phyloP scores from a whole-genome alignment of 2,888 invertebrate species.

The Axea sp. region DNA sequence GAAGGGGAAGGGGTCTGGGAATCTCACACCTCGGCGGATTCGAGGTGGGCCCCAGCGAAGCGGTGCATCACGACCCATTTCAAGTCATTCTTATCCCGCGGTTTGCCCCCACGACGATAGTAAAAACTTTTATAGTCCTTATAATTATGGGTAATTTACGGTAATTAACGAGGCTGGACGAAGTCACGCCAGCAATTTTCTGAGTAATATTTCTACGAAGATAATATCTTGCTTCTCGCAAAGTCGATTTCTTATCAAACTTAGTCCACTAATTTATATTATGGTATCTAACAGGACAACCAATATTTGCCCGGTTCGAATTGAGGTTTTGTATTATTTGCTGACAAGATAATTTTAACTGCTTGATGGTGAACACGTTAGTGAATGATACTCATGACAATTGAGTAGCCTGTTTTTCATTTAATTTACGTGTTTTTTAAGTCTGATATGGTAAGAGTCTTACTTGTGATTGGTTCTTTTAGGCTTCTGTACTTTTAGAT shows the following conservation, averaged over 20 bases:
- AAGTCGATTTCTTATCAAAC: constrained; percentile 54
- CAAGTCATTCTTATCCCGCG: constrained; percentile 64
- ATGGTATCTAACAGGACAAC: constrained; percentile 16
- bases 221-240: constrained; percentile 75
- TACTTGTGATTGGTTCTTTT: too few species aligned
- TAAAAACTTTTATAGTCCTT: constrained; percentile 79
- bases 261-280: constrained; percentile 45
- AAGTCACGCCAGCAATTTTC: constrained; percentile 79
- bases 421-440: too few species aligned
- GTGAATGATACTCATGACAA: too few species aligned
- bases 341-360: too few species aligned
- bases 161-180: constrained; percentile 79
- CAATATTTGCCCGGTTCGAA: constrained; percentile 18
- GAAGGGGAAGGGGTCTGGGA: constrained; percentile 58
- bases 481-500: too few species aligned
- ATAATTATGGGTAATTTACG: constrained; percentile 79
- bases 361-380: too few species aligned
- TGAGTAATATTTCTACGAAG: constrained; percentile 78
- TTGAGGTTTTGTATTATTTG: too few species aligned
- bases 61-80: constrained; percentile 75
- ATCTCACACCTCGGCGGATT: constrained; percentile 74
- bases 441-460: too few species aligned
- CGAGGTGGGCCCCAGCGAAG: constrained; percentile 75
- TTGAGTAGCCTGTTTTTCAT: too few species aligned
- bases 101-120: constrained; percentile 78